A percentile compares a stretch with the other conserved stretches of the same genome.
These are phyloP conservation scores for Microchrysa polita DNA, from an alignment of 2,888 invertebrate species.

Conservation along the genomic window DNA sequence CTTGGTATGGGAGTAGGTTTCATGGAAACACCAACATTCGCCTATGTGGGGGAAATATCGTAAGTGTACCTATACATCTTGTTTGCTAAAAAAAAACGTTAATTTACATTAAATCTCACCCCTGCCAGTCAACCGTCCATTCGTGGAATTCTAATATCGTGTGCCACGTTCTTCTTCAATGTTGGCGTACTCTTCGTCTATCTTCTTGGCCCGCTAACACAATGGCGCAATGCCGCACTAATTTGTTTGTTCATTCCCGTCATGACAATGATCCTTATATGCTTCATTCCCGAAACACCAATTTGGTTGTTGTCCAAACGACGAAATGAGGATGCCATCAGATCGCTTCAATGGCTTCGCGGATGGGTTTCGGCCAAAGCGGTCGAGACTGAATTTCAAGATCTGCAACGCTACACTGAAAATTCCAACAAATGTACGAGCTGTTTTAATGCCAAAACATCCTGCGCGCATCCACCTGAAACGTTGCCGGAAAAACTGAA, in stretches of 20 bases:
- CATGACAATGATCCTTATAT: slow-evolving; percentile 66
- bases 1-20: slow-evolving; percentile 69
- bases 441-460: slow-evolving; percentile 50
- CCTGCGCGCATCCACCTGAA: slow-evolving; percentile 58
- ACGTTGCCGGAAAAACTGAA: slow-evolving; percentile 53
- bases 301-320: slow-evolving; percentile 70
- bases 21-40: slow-evolving; percentile 71
- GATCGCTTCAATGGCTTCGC: slow-evolving; percentile 68
- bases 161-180: slow-evolving; percentile 63
- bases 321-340: slow-evolving; percentile 67
- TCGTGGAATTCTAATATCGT: slow-evolving; percentile 67
- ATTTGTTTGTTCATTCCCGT: slow-evolving; percentile 67
- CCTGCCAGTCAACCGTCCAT: slow-evolving; percentile 66
- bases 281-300: slow-evolving; percentile 70
- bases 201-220: slow-evolving; percentile 66
- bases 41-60: slow-evolving; percentile 71
- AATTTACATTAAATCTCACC: neutral
- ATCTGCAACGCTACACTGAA: slow-evolving; percentile 51
- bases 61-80: slow-evolving; percentile 8
- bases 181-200: slow-evolving; percentile 68
- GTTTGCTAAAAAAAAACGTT: neutral
- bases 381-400: slow-evolving; percentile 52
- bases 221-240: slow-evolving; percentile 68
- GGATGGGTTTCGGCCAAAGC: slow-evolving; percentile 58
- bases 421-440: slow-evolving; percentile 50